These are phyloP conservation scores for Ariopsis seemanni DNA, from an alignment of 2,113 vertebrate genomes.

Conservation along the genomic window DNA sequence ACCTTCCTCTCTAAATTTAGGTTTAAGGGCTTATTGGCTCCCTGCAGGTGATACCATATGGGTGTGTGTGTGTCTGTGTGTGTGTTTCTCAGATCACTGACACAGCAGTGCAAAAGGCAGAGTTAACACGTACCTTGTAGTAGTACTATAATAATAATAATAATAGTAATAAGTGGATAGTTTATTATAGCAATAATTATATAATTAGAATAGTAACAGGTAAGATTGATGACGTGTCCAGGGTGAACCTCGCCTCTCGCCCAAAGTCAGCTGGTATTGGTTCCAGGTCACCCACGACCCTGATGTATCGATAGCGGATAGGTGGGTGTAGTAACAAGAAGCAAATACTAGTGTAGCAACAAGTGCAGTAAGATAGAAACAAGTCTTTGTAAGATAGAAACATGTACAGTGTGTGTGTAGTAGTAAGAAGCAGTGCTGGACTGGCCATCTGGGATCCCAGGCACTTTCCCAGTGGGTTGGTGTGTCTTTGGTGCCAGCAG, in stretches of 20 bases:
- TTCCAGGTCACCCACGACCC: too few species aligned
- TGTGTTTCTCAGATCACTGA: not conserved
- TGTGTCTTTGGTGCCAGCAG: too few species aligned
- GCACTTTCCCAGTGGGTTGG: too few species aligned
- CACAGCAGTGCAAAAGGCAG: not conserved
- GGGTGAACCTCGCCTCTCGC: too few species aligned
- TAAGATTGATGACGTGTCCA: too few species aligned
- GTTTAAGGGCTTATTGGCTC: not conserved
- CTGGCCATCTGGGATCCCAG: too few species aligned
- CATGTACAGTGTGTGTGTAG: not conserved
- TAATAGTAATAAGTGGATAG: not conserved
- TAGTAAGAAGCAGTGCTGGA: not conserved
- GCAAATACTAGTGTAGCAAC: not conserved
- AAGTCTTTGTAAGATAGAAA: not conserved
- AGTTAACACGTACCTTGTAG: not conserved
- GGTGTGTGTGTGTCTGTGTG: constrained; percentile 3
- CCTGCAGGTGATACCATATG: constrained; percentile 23
- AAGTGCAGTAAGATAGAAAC: not conserved
- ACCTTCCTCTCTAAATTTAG: constrained; percentile 31
- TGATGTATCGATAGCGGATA: too few species aligned
- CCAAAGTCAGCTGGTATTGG: too few species aligned
- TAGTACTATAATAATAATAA: not conserved
- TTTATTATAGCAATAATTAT: not conserved
- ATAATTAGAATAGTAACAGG: not conserved
- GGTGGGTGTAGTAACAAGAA: too few species aligned